phyloP scores from a whole-genome alignment of 2,888 invertebrate species.

The Altica lythri region DNA sequence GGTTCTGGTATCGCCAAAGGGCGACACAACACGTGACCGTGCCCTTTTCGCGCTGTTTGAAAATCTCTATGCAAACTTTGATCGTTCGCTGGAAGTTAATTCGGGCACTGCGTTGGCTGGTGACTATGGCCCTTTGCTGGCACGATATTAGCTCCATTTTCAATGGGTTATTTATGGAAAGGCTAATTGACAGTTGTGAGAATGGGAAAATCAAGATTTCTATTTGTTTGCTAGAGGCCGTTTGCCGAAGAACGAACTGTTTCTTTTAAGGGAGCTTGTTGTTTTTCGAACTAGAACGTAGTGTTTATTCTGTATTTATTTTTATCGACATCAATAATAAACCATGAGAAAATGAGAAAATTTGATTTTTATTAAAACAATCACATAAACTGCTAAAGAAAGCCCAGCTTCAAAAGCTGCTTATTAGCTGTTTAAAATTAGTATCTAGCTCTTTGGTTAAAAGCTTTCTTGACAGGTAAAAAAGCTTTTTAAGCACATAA shows the following conservation, averaged over 20 bases:
- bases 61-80: constrained; percentile 35
- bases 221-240: constrained; percentile 25
- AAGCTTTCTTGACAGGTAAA: no score
- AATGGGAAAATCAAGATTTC: constrained; percentile 30
- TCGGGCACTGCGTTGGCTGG: not conserved
- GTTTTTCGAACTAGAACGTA: no score
- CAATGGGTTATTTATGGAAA: constrained; percentile 34
- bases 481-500: no score
- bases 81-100: constrained; percentile 34
- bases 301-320: no score
- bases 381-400: no score
- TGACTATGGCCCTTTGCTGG: not conserved
- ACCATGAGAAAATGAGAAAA: no score
- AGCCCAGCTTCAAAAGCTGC: no score
- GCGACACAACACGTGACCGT: constrained; percentile 36
- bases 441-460: no score
- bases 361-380: no score
- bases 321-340: no score
- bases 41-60: constrained; percentile 30
- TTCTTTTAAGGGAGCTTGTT: no score
- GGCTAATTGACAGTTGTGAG: constrained; percentile 35
- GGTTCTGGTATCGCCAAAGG: constrained; percentile 32
- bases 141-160: constrained; percentile 23
- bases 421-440: no score
- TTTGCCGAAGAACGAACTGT: not conserved